A percentile compares a stretch with the other conserved stretches of the same genome.
These are phyloP conservation scores for Hippolais icterina DNA, from an alignment of 2,113 vertebrate genomes.

Conservation along the genomic window DNA sequence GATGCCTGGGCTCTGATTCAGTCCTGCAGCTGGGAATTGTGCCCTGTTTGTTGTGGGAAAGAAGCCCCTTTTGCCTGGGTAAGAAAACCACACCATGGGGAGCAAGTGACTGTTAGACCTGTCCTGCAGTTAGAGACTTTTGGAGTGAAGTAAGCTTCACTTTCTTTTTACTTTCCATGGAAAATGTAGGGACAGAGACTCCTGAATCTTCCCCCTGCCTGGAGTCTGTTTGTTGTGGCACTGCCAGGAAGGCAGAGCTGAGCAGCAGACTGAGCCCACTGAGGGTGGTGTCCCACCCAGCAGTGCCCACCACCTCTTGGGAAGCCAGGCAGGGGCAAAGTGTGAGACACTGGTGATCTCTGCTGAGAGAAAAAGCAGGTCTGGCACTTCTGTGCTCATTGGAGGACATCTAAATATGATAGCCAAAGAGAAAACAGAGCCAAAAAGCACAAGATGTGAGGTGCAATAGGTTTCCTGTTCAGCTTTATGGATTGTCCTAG, in stretches of 20 bases:
- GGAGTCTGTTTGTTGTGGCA: not conserved
- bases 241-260: not conserved
- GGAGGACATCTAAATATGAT: not conserved
- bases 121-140: not conserved
- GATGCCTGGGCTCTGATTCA: not conserved
- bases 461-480: not conserved
- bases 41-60: not conserved
- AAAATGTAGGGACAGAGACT: not conserved
- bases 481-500: not conserved
- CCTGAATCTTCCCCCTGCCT: not conserved
- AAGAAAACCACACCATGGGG: not conserved
- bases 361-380: not conserved
- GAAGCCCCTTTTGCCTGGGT: not conserved
- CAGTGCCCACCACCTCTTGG: not conserved
- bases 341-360: not conserved
- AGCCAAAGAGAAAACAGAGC: not conserved
- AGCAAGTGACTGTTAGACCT: not conserved
- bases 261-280: not conserved
- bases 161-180: not conserved
- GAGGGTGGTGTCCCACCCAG: rapidly evolving
- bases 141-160: not conserved
- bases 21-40: not conserved
- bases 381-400: not conserved
- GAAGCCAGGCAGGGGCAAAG: not conserved
- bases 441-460: not conserved